These are phyloP conservation scores for Drosophila seclusa DNA, from an alignment of 2,888 invertebrate genomes.

Conservation along the genomic window DNA sequence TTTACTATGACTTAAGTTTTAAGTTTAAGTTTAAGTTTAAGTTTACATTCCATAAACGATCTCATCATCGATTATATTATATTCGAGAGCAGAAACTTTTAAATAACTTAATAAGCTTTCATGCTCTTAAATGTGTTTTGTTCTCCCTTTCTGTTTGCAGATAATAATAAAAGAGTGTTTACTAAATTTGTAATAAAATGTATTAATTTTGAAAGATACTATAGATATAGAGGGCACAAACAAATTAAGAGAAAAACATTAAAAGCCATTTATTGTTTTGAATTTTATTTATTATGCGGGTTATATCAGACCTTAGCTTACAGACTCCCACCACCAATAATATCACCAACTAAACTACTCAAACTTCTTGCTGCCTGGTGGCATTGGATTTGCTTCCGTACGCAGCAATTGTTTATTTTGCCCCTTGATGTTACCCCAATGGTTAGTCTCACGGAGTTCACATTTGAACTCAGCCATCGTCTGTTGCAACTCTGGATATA, in stretches of 20 bases:
- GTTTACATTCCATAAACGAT: neutral
- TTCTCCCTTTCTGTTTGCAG: neutral
- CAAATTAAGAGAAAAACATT: neutral
- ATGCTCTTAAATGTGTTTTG: neutral
- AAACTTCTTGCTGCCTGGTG: conserved; percentile 58
- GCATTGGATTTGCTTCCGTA: conserved; percentile 82
- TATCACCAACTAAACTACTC: conserved; percentile 24
- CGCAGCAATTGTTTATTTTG: conserved; percentile 87
- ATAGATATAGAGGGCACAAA: neutral
- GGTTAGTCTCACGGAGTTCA: conserved; percentile 84
- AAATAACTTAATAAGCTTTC: neutral
- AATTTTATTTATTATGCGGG: neutral
- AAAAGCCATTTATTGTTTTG: neutral
- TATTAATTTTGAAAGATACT: too few species aligned
- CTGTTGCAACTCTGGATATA: conserved; percentile 86
- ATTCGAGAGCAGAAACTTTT: conserved; percentile 2
- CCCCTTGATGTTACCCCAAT: conserved; percentile 88
- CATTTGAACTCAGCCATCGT: conserved; percentile 79
- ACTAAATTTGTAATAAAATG: neutral
- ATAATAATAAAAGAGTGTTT: neutral
- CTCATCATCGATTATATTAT: neutral
- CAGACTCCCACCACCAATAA: neutral
- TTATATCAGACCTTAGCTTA: neutral
- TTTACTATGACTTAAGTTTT: neutral
- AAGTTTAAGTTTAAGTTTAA: too few species aligned